phyloP scores from a whole-genome alignment of 1,140 invertebrate genomes.

The Dermatophagoides farinae region DNA sequence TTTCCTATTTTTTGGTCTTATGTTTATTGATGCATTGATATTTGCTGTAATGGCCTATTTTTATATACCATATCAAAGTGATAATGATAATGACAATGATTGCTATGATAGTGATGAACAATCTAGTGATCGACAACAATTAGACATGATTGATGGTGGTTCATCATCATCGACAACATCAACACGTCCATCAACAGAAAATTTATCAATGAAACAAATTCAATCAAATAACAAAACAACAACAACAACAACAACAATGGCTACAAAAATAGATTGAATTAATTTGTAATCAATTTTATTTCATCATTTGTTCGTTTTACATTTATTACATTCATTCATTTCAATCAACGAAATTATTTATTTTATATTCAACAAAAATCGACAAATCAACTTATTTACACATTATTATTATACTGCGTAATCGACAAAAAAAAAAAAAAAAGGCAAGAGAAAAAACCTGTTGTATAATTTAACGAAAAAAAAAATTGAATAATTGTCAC shows the following conservation, averaged over 20 bases:
- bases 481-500: background rate
- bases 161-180: background rate
- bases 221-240: too few species aligned
- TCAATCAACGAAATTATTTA: background rate
- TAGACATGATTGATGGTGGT: background rate
- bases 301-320: too few species aligned
- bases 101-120: background rate
- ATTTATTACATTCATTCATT: too few species aligned
- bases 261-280: background rate
- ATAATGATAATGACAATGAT: background rate
- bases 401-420: too few species aligned
- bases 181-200: background rate
- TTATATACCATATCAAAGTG: constrained; percentile 23
- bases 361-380: background rate
- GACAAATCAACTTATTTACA: too few species aligned
- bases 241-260: background rate
- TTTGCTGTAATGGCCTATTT: constrained; percentile 49
- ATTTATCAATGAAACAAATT: background rate
- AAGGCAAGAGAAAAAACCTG: background rate
- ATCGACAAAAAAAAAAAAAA: background rate
- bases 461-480: background rate
- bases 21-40: constrained; percentile 70
- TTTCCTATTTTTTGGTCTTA: constrained; percentile 67
- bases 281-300: background rate
- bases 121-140: background rate